phyloP scores from a whole-genome alignment of 2,113 vertebrate genomes.

The Pardalotus punctatus region DNA sequence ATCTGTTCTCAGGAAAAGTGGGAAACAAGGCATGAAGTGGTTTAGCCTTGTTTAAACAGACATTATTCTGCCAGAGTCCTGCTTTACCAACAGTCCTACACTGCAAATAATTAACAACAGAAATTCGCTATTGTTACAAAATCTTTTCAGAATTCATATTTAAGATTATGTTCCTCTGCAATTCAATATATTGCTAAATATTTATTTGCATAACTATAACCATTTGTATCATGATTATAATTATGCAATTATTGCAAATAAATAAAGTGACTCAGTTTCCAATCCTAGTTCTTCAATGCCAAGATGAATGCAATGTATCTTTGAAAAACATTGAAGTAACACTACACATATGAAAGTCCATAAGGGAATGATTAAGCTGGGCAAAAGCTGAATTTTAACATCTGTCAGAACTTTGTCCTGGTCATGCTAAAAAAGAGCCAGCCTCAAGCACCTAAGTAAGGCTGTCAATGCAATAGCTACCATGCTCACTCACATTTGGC shows the following conservation, averaged over 20 bases:
- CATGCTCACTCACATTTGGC: not conserved
- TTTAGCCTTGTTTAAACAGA: not conserved
- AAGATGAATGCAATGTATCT: not conserved
- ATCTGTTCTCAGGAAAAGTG: not conserved
- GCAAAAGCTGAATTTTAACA: not conserved
- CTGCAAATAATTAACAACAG: not conserved
- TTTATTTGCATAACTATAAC: not conserved
- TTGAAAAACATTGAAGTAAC: not conserved
- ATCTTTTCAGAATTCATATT: not conserved
- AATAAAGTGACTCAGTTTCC: not conserved
- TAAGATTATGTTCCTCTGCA: not conserved
- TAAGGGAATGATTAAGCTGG: not conserved
- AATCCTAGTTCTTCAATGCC: not conserved
- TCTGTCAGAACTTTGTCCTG: not conserved
- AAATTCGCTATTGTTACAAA: not conserved
- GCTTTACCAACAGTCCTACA: not conserved
- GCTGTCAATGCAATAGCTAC: not conserved
- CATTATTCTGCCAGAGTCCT: not conserved
- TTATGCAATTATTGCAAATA: not conserved
- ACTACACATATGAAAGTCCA: not conserved
- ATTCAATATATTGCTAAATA: not conserved
- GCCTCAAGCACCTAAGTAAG: not conserved
- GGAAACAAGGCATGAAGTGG: fast-evolving
- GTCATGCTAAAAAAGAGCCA: not conserved
- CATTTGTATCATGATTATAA: not conserved